Evolutionary conservation across 2,888 invertebrate genomes (phyloP).

Genomic region (Eurytoma adleriae): DNA sequence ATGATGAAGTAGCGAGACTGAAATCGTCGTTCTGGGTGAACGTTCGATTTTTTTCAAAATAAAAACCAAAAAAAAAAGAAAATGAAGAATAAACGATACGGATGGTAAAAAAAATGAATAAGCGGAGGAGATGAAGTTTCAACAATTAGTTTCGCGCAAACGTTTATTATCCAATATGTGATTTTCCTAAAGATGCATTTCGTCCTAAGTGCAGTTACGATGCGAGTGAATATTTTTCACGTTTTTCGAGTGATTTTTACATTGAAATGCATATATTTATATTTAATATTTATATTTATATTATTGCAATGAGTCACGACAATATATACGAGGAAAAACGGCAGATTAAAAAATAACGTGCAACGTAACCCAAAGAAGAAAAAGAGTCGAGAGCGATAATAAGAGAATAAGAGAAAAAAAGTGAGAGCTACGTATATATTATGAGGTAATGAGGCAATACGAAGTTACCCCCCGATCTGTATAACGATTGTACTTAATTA

Average conservation of each 20-base stretch:
- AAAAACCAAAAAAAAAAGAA: background rate
- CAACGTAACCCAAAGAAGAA: constrained; percentile 33
- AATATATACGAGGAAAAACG: constrained; percentile 40
- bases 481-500: constrained; percentile 51
- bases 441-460: constrained; percentile 10
- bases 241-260: constrained; percentile 56
- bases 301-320: constrained; percentile 52
- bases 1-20: constrained; percentile 24
- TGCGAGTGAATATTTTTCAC: constrained; percentile 52
- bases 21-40: constrained; percentile 6
- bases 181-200: constrained; percentile 53
- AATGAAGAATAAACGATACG: constrained; percentile 1
- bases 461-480: constrained; percentile 40
- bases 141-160: constrained; percentile 39
- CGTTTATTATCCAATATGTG: constrained; percentile 45
- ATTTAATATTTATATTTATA: constrained; percentile 53
- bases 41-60: constrained; percentile 8
- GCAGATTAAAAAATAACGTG: constrained; percentile 16
- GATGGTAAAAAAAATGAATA: background rate
- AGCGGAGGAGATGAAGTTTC: constrained; percentile 18
- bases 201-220: constrained; percentile 57
- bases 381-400: background rate
- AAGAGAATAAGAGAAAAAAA: background rate
- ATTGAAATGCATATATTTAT: constrained; percentile 56
- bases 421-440: background rate